A percentile compares a stretch with the other conserved stretches of the same genome.
Evolutionary conservation across 2,113 vertebrate species (phyloP).

Genomic region (Camelus dromedarius): DNA sequence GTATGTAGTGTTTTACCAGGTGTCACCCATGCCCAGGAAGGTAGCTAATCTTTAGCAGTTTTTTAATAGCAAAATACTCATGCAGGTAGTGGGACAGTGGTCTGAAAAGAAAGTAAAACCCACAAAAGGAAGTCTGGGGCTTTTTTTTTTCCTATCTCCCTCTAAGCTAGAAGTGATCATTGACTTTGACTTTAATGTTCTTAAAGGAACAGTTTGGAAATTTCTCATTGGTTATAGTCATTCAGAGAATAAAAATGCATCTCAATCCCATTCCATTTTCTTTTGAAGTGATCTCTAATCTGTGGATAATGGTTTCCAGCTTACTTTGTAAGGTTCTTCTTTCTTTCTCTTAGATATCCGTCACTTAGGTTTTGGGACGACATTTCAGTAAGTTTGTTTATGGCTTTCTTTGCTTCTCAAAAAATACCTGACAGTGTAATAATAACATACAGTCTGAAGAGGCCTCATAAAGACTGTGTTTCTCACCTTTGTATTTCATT

Average conservation of each 20-base stretch:
- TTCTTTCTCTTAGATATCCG: background rate
- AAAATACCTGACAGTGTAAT: background rate
- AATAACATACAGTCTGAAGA: background rate
- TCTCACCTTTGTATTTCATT: background rate
- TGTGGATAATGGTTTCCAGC: background rate
- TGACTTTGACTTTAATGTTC: conserved; percentile 9
- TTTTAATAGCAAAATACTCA: conserved; percentile 55
- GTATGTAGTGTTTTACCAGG: background rate
- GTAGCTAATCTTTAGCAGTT: background rate
- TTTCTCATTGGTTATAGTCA: background rate
- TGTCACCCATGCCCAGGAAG: background rate
- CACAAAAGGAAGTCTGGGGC: conserved; percentile 55
- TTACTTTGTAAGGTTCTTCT: conserved; percentile 30
- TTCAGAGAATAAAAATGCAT: conserved; percentile 2
- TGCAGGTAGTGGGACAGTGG: conserved; percentile 12
- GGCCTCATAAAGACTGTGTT: background rate
- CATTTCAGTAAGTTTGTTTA: background rate
- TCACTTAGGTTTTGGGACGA: background rate
- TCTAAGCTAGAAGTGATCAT: conserved; percentile 3
- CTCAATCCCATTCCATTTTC: conserved; percentile 36
- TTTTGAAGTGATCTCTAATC: conserved; percentile 1
- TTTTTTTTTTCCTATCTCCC: background rate
- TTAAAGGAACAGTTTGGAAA: background rate
- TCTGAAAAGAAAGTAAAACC: conserved; percentile 69
- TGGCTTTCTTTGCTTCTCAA: background rate